Conservation (phyloP, 2,113 vertebrate genomes). For the Donacobius atricapilla region DNA sequence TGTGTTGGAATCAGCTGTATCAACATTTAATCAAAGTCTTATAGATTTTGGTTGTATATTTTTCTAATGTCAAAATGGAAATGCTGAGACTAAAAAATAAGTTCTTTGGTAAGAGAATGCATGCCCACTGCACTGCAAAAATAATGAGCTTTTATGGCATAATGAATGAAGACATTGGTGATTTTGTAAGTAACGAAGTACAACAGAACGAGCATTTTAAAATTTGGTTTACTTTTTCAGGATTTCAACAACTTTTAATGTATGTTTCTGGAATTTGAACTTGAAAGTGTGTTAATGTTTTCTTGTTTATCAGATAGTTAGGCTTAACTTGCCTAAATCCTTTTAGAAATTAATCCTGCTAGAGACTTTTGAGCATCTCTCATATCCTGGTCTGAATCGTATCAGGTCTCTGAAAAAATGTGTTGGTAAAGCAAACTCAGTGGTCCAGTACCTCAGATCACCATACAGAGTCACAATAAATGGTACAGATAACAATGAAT, state of each 20-base stretch:
- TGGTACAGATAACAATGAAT: neutral
- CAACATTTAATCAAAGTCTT: constrained; percentile 89
- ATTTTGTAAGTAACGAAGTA: constrained; percentile 58
- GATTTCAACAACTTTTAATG: constrained; percentile 68
- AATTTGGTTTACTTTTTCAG: constrained; percentile 54
- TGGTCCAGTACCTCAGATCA: neutral
- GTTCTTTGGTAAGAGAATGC: constrained; percentile 69
- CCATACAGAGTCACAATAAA: neutral
- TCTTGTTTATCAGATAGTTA: neutral
- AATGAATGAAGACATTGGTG: constrained; percentile 55
- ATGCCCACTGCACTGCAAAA: constrained; percentile 72
- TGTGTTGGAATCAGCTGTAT: constrained; percentile 87
- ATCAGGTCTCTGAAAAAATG: neutral
- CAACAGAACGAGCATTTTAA: constrained; percentile 63
- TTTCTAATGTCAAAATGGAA: constrained; percentile 84
- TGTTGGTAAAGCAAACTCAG: neutral
- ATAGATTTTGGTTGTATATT: constrained; percentile 85
- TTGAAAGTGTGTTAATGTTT: constrained; percentile 23
- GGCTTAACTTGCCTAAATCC: neutral
- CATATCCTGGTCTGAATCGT: neutral
- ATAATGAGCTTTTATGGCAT: constrained; percentile 69
- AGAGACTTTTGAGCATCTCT: neutral
- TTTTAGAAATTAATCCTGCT: neutral
- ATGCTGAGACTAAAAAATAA: constrained; percentile 77
- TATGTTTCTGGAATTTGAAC: constrained; percentile 65